Evolutionary conservation across 2,797 vertebrate genomes (phyloP).

Genomic region (Anabas testudineus): DNA sequence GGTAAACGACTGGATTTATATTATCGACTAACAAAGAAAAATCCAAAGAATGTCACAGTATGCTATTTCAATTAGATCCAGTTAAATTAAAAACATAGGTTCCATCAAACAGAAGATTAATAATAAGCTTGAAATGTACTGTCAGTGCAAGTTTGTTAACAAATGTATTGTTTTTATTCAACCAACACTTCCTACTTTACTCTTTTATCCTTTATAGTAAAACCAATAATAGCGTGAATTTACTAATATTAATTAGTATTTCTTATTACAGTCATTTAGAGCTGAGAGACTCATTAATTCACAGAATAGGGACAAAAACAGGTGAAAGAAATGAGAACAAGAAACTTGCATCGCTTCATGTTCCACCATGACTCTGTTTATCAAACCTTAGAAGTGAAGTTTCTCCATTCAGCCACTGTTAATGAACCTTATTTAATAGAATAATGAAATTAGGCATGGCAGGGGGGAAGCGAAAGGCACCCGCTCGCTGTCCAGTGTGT

Average conservation of each 20-base stretch:
- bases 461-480: conserved; percentile 26
- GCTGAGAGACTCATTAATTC: neutral
- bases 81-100: no score
- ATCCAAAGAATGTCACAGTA: no score
- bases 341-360: neutral
- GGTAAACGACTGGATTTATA: no score
- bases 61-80: no score
- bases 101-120: no score
- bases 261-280: neutral
- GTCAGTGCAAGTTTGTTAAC: no score
- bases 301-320: neutral
- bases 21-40: no score
- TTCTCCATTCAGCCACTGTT: conserved; percentile 46
- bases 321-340: neutral
- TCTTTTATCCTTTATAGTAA: no score
- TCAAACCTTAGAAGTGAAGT: conserved; percentile 35
- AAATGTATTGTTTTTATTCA: no score
- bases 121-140: no score
- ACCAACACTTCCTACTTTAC: no score
- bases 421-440: conserved; percentile 75
- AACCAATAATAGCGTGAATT: neutral
- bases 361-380: conserved; percentile 39
- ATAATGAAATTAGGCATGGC: conserved; percentile 75
- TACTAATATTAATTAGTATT: neutral
- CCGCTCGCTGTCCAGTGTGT: conserved; percentile 37